Evolutionary conservation across 2,888 invertebrate genomes (phyloP), one percentile per base, ranked within the genome.

Genomic region (Himalopsyche japonica): DNA sequence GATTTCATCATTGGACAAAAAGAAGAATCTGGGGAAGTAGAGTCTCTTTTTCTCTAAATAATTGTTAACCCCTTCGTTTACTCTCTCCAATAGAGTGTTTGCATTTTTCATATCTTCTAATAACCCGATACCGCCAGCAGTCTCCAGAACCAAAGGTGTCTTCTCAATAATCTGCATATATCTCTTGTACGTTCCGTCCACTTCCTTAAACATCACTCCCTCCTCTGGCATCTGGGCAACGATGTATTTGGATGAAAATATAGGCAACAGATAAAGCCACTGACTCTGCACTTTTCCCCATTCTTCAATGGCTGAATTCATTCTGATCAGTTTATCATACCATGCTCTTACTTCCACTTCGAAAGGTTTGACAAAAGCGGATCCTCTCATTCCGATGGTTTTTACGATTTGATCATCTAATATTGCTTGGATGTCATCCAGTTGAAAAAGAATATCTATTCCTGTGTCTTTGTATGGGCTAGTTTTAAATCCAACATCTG

Each of bases 1-100:
- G 94, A 98, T 95, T 90, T 98, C 97, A 88, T 97, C 97, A 89
- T 98, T 97, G 7, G 97, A 97, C 84, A 98, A 92, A 89, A 98
- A 98, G 92, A 97, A 98, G 89, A 98, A 97, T 89, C 97, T 93
- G 64, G 97, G 95, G 89, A 97, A 97, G 90, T 93, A 97, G 12
- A 97, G 91, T 87, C 97, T 91, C 90, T 97, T 97, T 90, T 95
- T 96, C 91, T 97, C 97, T 86, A 97, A 91, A 89, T 97, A 97
- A 88, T 94, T 94, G 87, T 96, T 95, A 0, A 97, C 95, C 5
- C 97, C 97, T 84, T 96, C 95, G 89, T 96, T 96, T 83, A 97
- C 96, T 90, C 94, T 95, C 87, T 97, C 97, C 87, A 97, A 91
- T 80, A 96, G 91, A 70, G 91, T 92, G 82, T 94, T 93, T 47